Conservation (phyloP, 2,888 invertebrate genomes). For the Phytoseiulus persimilis region DNA sequence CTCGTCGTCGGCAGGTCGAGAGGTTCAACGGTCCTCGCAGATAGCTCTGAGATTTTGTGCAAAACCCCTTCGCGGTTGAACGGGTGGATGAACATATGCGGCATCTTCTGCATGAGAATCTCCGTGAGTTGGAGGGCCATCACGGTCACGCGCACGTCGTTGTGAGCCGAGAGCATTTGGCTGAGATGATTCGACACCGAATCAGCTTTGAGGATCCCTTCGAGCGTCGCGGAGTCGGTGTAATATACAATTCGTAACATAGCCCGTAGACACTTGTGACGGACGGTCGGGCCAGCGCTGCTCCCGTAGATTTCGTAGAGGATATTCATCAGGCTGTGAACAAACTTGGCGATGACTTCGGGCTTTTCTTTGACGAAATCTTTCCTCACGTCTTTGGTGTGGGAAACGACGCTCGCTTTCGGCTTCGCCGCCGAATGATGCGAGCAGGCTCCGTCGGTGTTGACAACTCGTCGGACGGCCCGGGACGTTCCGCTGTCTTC, state of each 20-base stretch:
- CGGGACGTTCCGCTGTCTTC: constrained; percentile 92
- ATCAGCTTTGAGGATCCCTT: constrained; percentile 62
- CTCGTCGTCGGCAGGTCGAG: neutral
- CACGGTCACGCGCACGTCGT: constrained; percentile 85
- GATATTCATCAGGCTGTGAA: constrained; percentile 78
- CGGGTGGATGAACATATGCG: constrained; percentile 86
- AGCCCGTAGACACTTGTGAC: constrained; percentile 91
- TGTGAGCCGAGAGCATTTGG: constrained; percentile 91
- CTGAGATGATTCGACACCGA: constrained; percentile 65
- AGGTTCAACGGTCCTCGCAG: constrained; percentile 16
- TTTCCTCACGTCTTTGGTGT: constrained; percentile 55
- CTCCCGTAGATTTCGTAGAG: constrained; percentile 97
- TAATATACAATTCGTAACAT: constrained; percentile 92
- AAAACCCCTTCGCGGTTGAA: constrained; percentile 71
- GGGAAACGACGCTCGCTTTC: constrained; percentile 32
- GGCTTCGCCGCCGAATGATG: constrained; percentile 43
- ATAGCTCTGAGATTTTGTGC: constrained; percentile 32
- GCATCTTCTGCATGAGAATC: constrained; percentile 89
- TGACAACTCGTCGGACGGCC: constrained; percentile 72
- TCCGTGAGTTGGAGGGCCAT: constrained; percentile 94
- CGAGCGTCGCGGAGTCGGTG: constrained; percentile 73
- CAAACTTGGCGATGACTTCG: constrained; percentile 61
- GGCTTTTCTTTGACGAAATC: constrained; percentile 64
- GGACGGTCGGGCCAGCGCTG: constrained; percentile 92
- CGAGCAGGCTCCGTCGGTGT: constrained; percentile 47